Conservation (phyloP, 2,113 vertebrate genomes). For the Sakesphorus luctuosus region DNA sequence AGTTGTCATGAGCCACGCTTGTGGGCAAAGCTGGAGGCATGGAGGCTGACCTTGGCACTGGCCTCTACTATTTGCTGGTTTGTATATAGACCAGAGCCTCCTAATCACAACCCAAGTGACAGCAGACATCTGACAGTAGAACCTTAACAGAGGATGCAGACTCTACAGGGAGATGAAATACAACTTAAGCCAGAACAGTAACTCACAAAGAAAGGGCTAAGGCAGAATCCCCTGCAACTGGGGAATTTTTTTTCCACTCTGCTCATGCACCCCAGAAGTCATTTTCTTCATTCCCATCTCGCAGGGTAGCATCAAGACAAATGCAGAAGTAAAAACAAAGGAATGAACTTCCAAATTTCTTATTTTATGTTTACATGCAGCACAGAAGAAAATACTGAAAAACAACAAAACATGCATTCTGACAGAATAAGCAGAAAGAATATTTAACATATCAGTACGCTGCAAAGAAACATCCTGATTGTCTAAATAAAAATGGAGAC, state of each 20-base stretch:
- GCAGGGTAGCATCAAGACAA: not conserved
- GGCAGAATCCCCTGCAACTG: not conserved
- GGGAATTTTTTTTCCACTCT: not conserved
- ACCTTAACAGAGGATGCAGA: not conserved
- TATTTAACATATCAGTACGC: not conserved
- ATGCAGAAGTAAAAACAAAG: not conserved
- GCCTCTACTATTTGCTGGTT: not conserved
- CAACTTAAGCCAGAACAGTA: not conserved
- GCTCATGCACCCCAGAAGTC: not conserved
- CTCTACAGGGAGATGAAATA: not conserved
- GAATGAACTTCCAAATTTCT: not conserved
- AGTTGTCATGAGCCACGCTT: not conserved
- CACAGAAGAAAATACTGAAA: not conserved
- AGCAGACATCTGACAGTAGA: not conserved
- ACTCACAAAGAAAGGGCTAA: not conserved
- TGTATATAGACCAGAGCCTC: not conserved
- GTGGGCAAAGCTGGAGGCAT: not conserved
- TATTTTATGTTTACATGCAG: not conserved
- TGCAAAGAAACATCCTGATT: not conserved
- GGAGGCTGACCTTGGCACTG: not conserved
- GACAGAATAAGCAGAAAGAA: not conserved
- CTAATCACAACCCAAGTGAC: not conserved
- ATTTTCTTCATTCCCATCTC: not conserved
- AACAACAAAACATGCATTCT: not conserved
- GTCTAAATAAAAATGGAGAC: not conserved